Base-by-base conservation (phyloP, 2,113 vertebrate species). In the Nasalis larvatus region DNA sequence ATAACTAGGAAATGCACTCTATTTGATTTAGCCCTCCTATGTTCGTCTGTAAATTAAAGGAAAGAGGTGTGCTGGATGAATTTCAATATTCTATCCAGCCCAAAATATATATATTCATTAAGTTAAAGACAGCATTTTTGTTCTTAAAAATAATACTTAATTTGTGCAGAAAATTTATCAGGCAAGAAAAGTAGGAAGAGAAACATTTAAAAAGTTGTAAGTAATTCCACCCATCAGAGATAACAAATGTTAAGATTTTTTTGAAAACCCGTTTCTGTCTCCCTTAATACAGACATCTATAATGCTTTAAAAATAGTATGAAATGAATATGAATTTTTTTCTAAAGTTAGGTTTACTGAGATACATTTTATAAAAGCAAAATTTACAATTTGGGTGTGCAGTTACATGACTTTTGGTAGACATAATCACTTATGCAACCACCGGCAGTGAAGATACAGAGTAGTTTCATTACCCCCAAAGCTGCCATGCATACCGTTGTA, bases 1-100 rank as follows among this genome's bases (percentile, higher is more conserved):
- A 80, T 83, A 73, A 91, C 94, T 94, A 96, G 35, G 37, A 91
- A 89, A 93, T n/a, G 14, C 45, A 63, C 66, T 58, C 8, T 47
- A 2, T 69, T 83, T 71, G 2, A 35, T n/a, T 77, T 71, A 95
- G 20, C 23, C 27, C 32, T 78, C 2, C 1, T 16, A 52, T 37
- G 18, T 37, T 89, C 47, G 20, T 78, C 60, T 91, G 4, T 54
- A 47, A 89, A 40, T 49, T 71, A 86, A 84, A 84, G 1, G 2
- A n/a, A 12, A 13, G 3, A 7, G 23, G 14, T 17, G 20, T 35
- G 18, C 0, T 40, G 14, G 40, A 42, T 84, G 16, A 73, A 42
- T 91, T 85, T 58, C 58, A 76, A 3, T 84, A 8, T 96, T 8
- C 9, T 96, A 49, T 52, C 35, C 16, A 93, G 30, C 27, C 32